A percentile compares a stretch with the other conserved stretches of the same genome.
Conservation (phyloP, 1,140 invertebrate species). For the Caenorhabditis briggsae region DNA sequence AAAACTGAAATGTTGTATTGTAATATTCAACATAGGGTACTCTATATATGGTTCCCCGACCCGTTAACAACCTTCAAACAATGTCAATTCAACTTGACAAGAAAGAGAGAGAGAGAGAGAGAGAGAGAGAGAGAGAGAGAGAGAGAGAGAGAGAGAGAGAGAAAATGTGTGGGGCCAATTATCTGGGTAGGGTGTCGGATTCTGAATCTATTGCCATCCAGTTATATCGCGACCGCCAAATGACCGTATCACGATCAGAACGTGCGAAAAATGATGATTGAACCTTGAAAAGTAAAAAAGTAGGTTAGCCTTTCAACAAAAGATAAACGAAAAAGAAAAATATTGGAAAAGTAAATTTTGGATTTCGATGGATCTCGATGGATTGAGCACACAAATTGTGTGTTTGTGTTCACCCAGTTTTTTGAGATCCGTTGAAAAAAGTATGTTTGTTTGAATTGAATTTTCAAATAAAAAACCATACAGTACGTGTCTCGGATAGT, state of each 20-base stretch:
- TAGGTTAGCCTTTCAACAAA: background rate
- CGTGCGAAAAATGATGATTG: constrained; percentile 2
- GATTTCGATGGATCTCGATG: constrained; percentile 25
- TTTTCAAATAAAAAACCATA: too few species aligned
- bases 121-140: constrained; percentile 1
- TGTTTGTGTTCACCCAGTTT: constrained; percentile 44
- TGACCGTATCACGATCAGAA: constrained; percentile 20
- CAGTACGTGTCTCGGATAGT: too few species aligned
- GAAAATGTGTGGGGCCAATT: background rate
- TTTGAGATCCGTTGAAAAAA: constrained; percentile 23
- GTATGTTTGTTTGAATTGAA: constrained; percentile 6
- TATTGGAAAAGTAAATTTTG: constrained; percentile 31
- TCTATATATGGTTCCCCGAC: too few species aligned
- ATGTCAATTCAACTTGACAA: too few species aligned
- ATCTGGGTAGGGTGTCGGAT: background rate
- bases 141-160: constrained; percentile 8
- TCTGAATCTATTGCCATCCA: background rate
- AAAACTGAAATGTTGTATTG: constrained; percentile 16
- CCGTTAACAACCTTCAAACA: constrained; percentile 5
- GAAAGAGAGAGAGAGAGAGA: background rate
- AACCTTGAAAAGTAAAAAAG: background rate
- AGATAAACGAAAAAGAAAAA: too few species aligned
- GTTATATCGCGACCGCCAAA: background rate
- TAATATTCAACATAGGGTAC: background rate
- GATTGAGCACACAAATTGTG: constrained; percentile 39